Base-by-base conservation (phyloP, 2,797 vertebrate species). In the Coccyzus lansbergi region DNA sequence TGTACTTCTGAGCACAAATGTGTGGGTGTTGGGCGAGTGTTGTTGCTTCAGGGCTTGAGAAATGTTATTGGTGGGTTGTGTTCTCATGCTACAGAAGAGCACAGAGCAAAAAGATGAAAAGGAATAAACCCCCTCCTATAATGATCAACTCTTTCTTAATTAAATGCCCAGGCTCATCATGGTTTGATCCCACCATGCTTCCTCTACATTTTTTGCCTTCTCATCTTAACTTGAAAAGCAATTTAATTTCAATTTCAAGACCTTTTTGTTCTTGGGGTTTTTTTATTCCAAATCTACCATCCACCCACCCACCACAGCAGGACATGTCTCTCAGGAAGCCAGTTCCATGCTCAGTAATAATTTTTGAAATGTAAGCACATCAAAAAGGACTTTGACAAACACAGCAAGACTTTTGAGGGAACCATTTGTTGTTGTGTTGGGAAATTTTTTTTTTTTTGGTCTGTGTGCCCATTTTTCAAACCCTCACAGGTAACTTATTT, bases 71-170 rank as follows among this genome's bases (percentile, higher is more conserved):
- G 33, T 46, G 12, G 49, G 7, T 29, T 40, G 26, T 44, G 65
- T 75, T 82, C 42, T 77, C n/a, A 12, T 64, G 76, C 70, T 55
- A 7, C 24, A 25, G 56, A 64, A 52, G 19, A 86, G 58, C 48
- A 48, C 7, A 24, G 65, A 46, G 44, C 46, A 28, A 46, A 38
- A 59, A 78, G 80, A 83, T 86, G 71, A 91, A 42, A 33, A 63
- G 34, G 65, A 28, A 29, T 44, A 26, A 15, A 2, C 0, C 2
- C 34, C 38, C 33, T 77, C 44, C 56, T 78, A 4, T 44, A 42
- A 68, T 22, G 67, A 78, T 78, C 58, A 84, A 49, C 89, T 92
- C 82, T 67, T 71, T 80, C 68, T 83, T 72, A 88, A 90, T 93
- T 77, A 86, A 88, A 69, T 12, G 5, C 6, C 56, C 69, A 53